Base-by-base conservation (phyloP, 2,113 vertebrate genomes). In the Tilapia sparmanii region DNA sequence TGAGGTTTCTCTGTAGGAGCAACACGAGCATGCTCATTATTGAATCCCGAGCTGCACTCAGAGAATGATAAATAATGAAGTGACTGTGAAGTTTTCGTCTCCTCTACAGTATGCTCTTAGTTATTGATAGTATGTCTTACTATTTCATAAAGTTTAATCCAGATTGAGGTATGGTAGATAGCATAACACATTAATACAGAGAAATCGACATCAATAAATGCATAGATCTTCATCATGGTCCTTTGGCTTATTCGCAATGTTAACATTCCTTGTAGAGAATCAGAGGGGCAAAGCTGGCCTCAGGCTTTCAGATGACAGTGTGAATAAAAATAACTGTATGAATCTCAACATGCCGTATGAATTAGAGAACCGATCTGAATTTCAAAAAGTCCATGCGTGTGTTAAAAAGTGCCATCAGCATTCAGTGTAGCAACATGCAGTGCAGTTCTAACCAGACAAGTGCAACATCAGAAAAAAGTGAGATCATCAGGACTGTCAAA, bases 401-500 rank as follows among this genome's bases (percentile, higher is more conserved):
- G 86, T 80, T 86, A 40, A 57, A 81, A 29, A 86, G 40, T 42
- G 81, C 79, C 40, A 93, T 91, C 86, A 82, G 63, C 85, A 87
- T 90, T 79, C 88, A 85, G 81, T 12, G 54, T 9, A 59, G 73
- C 50, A 53, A 66, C 81, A 42, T 10, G 9, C n/a, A 55, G 29
- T 42, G 22, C 79, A 10, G 7, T n/a, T 22, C 87, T 85, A 88
- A 89, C 55, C 63, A 83, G 50, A 84, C 86, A 33, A 55, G 81
- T 52, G 82, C 85, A 84, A 83, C 82, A 19, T 47, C 57, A 89
- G 80, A 79, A 42, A 54, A 81, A 84, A 57, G 85, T 10, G 5
- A 83, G 68, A 91, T 89, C 82, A 87, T 86, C 86, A 79, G 54
- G 42, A 57, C 79, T 82, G 92, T 87, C 89, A 90, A 73, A 82